Base-by-base conservation (phyloP, 2,113 vertebrate species). In the Hypocryptadius cinnamomeus region DNA sequence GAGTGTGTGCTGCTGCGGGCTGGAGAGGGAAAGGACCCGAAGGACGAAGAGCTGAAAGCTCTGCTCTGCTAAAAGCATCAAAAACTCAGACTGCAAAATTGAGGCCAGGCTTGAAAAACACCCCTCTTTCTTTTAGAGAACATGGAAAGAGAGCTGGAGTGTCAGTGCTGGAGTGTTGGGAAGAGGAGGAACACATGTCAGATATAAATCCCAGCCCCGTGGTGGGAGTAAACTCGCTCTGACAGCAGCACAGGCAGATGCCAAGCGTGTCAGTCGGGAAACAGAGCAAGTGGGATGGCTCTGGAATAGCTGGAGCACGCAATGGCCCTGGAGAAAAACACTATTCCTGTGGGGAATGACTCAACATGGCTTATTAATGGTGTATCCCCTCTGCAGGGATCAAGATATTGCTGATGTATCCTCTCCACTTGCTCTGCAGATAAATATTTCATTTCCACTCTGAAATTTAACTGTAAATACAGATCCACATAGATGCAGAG, bases 401-500 rank as follows among this genome's bases (percentile, higher is more conserved):
- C 45, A 7, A n/a, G 15, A 3, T 0, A 0, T 27, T 47, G 15
- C 25, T 64, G 48, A 18, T 4, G 0, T 0, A 5, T 9, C 76
- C 48, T 17, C 79, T 72, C 3, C 69, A n/a, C 70, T 37, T 50
- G 24, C 11, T 78, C 35, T 31, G 31, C 57, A 35, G 61, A 51
- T 13, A 44, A 80, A 65, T 69, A 37, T 42, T 89, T 33, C 13
- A 30, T n/a, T 81, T 65, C 3, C 56, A 1, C 17, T 37, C 61
- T 45, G 19, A 63, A 86, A 89, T 48, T 20, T 44, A 16, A 19
- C n/a, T 51, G n/a, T 6, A 4, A 13, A 4, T 27, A 17, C 1
- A 9, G 57, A 63, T 23, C 19, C 7, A 2, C 2, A 3, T 3
- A 63, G 30, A 44, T 4, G 8, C 44, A 40, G 77, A 28, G 60